These are phyloP conservation scores for Bombylius discolor DNA, from an alignment of 2,888 invertebrate species.

Conservation along the genomic window DNA sequence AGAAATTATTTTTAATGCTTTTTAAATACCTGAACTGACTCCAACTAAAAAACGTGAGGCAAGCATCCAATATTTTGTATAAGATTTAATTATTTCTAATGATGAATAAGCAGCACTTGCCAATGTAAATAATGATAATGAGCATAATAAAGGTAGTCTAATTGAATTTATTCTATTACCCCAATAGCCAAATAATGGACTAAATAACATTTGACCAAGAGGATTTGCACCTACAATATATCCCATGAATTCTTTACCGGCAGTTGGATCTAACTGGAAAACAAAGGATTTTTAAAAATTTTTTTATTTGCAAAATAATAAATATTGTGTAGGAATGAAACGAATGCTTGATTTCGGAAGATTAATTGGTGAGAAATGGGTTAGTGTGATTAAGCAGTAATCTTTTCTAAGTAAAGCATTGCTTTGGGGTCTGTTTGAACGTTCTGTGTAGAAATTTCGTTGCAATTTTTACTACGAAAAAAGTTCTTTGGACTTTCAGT, in stretches of 20 bases:
- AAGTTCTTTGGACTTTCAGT: too few relatives aligned
- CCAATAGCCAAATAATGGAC: slow-evolving; percentile 75
- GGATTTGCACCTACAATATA: slow-evolving; percentile 77
- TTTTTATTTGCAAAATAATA: slow-evolving; percentile 3
- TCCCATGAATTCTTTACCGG: slow-evolving; percentile 73
- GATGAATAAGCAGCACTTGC: slow-evolving; percentile 64
- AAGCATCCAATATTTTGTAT: slow-evolving; percentile 62
- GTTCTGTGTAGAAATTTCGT: too few relatives aligned
- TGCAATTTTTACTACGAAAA: too few relatives aligned
- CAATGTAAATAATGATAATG: slow-evolving; percentile 56
- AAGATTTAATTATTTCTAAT: slow-evolving; percentile 52
- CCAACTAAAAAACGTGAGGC: slow-evolving; percentile 66
- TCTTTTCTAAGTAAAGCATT: too few relatives aligned
- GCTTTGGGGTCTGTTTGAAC: too few relatives aligned
- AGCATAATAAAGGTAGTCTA: slow-evolving; percentile 55
- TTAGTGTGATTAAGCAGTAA: too few relatives aligned
- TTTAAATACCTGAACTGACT: slow-evolving; percentile 57
- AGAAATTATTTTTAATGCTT: too few relatives aligned
- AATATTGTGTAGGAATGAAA: not conserved
- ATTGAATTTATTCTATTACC: slow-evolving; percentile 61
- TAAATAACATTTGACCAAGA: slow-evolving; percentile 73
- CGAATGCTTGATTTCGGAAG: too few relatives aligned
- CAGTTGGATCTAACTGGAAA: slow-evolving; percentile 60
- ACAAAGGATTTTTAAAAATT: slow-evolving; percentile 4
- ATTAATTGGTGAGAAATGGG: too few relatives aligned